phyloP scores from a whole-genome alignment of 2,888 invertebrate genomes.

The Branchipolynoe longqiensis region DNA sequence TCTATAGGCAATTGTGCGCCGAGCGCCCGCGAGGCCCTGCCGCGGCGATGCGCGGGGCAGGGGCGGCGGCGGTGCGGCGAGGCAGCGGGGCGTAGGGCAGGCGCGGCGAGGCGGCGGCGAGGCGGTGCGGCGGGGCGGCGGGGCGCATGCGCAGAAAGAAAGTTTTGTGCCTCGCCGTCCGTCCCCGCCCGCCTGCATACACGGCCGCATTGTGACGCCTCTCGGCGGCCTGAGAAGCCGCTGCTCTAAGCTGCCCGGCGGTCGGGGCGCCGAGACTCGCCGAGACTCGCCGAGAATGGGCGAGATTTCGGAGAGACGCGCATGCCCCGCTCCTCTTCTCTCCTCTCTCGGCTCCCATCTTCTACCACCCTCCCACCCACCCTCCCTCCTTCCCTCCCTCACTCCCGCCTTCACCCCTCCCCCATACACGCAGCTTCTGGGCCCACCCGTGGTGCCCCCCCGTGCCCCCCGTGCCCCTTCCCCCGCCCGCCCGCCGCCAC shows the following conservation, averaged over 20 bases:
- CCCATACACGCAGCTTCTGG: too few species aligned
- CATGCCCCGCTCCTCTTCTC: slow-evolving; percentile 32
- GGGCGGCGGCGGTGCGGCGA: neutral
- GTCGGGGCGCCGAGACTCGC: too few species aligned
- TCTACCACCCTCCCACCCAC: too few species aligned
- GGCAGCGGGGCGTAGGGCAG: neutral
- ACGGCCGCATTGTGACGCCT: slow-evolving; percentile 5
- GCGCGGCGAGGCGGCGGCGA: neutral
- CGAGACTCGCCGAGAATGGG: neutral
- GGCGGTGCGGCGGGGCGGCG: too few species aligned
- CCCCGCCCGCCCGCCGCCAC: too few species aligned
- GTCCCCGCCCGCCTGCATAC: neutral
- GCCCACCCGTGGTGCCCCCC: neutral
- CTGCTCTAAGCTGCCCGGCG: slow-evolving; percentile 29
- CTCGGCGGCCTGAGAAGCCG: slow-evolving; percentile 34
- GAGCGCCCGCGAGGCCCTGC: too few species aligned
- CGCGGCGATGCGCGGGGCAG: neutral
- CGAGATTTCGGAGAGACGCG: slow-evolving; percentile 7
- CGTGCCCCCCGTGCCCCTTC: slow-evolving; percentile 14
- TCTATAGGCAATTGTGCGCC: slow-evolving; percentile 49
- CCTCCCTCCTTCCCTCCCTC: too few species aligned
- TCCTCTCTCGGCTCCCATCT: too few species aligned
- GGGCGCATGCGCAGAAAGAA: slow-evolving; percentile 48
- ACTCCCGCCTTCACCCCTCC: too few species aligned
- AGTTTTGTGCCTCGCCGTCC: slow-evolving; percentile 21